Base-by-base conservation (phyloP, 2,113 vertebrate genomes). In the Epinephelus fuscoguttatus region DNA sequence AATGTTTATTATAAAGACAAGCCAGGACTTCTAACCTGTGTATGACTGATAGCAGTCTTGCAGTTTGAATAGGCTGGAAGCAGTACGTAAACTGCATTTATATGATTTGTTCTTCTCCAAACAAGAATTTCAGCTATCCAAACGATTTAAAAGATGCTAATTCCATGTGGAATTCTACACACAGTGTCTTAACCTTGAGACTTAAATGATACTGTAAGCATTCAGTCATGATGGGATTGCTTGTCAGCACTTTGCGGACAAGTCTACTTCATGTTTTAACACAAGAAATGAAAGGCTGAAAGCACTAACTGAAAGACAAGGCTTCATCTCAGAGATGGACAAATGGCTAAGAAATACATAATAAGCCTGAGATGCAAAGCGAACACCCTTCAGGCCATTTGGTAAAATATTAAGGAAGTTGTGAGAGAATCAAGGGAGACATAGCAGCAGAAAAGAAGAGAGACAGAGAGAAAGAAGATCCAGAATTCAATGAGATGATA, bases 381-480 rank as follows among this genome's bases (percentile, higher is more conserved):
- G n/a, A 50, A 72, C 8, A 69, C 56, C 63, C 55, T 80, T 55
- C 55, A 17, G 76, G 75, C 61, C 14, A 33, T 67, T 73, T 59
- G 2, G 37, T 83, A n/a, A 64, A 75, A 74, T 49, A 75, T 75
- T 75, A 42, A 75, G 33, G 18, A 64, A 55, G 33, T 23, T 63
- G 40, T 59, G 50, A 75, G 57, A 70, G 52, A 64, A 70, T 63
- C 27, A 15, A 47, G 27, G 18, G 21, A 33, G 66, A 57, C 42
- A 60, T 52, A 27, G 42, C 45, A 4, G 30, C 9, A 23, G 42
- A 30, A 45, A 50, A 62, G 47, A 57, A 64, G 6, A 18, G 25
- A 70, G 71, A 70, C 33, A 2, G 33, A 52, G 19, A 68, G 25
- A 40, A 27, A 67, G 37, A 62, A 10, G 17, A 37, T 15, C 23